These are phyloP conservation scores for Diploptera punctata DNA, from an alignment of 2,888 invertebrate genomes.

Conservation along the genomic window DNA sequence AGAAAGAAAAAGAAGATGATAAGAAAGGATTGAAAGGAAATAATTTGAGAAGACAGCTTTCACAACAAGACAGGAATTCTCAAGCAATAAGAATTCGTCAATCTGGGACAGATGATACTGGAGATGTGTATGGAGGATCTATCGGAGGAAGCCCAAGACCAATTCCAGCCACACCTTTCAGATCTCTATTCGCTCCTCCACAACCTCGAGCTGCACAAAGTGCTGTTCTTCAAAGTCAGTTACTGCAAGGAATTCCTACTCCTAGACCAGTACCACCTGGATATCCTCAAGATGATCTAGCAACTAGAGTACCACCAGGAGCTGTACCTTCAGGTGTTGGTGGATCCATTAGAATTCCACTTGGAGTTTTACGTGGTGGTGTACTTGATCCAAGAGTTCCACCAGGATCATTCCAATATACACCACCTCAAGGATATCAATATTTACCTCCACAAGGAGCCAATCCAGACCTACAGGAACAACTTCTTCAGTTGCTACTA, in stretches of 20 bases:
- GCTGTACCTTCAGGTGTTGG: neutral
- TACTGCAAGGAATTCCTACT: constrained; percentile 24
- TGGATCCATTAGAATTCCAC: constrained; percentile 13
- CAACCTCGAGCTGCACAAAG: constrained; percentile 35
- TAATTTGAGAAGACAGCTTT: constrained; percentile 66
- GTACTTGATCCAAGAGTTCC: constrained; percentile 22
- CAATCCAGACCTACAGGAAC: constrained; percentile 13
- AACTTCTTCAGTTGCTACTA: constrained; percentile 28
- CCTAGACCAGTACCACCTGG: neutral
- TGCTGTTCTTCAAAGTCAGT: constrained; percentile 36
- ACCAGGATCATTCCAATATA: neutral
- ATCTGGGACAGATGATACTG: constrained; percentile 67
- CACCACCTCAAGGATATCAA: neutral
- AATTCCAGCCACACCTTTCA: constrained; percentile 33
- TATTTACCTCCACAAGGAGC: neutral
- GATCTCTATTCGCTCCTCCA: constrained; percentile 27
- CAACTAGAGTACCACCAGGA: neutral
- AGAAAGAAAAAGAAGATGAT: neutral
- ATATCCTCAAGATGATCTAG: constrained; percentile 25
- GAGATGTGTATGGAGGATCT: constrained; percentile 72
- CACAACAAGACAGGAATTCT: constrained; percentile 58
- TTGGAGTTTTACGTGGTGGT: constrained; percentile 6
- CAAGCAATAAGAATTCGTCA: constrained; percentile 59
- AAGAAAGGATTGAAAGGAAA: constrained; percentile 57
- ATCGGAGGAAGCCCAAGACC: constrained; percentile 61